Evolutionary conservation across 2,797 vertebrate genomes (phyloP).

Genomic region (Microctenopoma steveboyesi): DNA sequence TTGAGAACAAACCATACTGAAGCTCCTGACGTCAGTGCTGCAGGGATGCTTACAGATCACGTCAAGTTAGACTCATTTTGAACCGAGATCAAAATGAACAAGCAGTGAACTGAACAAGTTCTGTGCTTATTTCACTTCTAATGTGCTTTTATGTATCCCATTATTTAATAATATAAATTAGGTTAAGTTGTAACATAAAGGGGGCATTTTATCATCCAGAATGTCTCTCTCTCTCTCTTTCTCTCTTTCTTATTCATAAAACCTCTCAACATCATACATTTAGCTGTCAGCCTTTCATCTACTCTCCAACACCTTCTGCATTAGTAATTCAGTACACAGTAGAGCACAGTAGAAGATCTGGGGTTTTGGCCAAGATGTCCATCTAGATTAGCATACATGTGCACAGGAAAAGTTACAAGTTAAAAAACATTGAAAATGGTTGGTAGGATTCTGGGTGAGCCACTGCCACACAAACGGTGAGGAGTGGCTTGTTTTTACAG

Average conservation of each 20-base stretch:
- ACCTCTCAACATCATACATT: constrained; percentile 25
- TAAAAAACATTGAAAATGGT: not conserved
- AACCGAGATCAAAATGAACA: not conserved
- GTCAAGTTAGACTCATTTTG: not conserved
- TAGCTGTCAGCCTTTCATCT: constrained; percentile 32
- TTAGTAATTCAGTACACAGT: constrained; percentile 51
- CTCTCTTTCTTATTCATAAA: constrained; percentile 3
- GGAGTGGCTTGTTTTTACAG: not conserved
- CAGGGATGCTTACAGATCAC: not conserved
- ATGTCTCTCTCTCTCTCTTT: not conserved
- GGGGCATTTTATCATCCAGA: not conserved
- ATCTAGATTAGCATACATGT: constrained; percentile 7
- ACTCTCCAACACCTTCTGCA: constrained; percentile 30
- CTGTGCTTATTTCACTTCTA: not conserved
- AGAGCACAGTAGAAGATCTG: not conserved
- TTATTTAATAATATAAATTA: not conserved
- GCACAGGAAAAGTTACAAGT: not conserved
- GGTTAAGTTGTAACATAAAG: not conserved
- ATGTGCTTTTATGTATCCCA: not conserved
- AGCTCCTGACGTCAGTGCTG: not conserved
- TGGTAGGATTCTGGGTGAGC: not conserved
- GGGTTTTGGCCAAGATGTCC: constrained; percentile 16
- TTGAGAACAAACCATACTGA: not conserved
- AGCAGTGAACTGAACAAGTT: not conserved
- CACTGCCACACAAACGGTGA: not conserved